Base-by-base conservation (phyloP, 2,888 invertebrate species). In the Clunio marinus region DNA sequence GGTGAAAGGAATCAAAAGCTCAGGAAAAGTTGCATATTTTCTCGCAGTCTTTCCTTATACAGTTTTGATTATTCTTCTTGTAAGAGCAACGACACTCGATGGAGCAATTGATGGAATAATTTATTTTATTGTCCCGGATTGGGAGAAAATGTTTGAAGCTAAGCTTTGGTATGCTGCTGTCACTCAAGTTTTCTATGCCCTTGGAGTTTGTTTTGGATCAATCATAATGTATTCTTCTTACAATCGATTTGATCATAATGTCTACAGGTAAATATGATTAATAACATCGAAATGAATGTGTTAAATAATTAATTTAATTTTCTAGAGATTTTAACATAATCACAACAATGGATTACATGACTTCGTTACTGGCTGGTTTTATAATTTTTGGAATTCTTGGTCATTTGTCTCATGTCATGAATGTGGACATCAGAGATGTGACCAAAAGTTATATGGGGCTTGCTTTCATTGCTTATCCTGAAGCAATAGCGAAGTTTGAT, bases 11-110 rank as follows among this genome's bases (percentile, higher is more conserved):
- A 81, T 86, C 2, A 80, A 81, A 72, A 83, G 83, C 71, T 81
- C 84, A 0, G 86, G 86, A 37, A 85, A 84, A 74, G 84, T 83
- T 0, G 85, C 88, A 1, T 89, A 89, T 75, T 85, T 89, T 72
- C 83, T 88, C 2, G 88, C 88, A 0, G 76, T 88, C 15, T 86
- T 87, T 74, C 87, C 88, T 0, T 86, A 86, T 73, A 74, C 82
- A 45, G 81, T 88, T 57, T 81, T 88, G 76, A 72, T 84, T 22
- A 79, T 82, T 20, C 76, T 88, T 59, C 77, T 88, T n/a, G 77
- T 84, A 63, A 79, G 85, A 62, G 81, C 86, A 0, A 76, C 82
- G 15, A 84, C 84, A 0, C 74, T 86, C 57, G 82, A 83, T 0
- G 87, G 87, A 0, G 85, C 88, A 13, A 72, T 77, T 1, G 76